These are phyloP conservation scores for Trichoplusia ni DNA, from an alignment of 1,140 invertebrate species.

Conservation along the genomic window DNA sequence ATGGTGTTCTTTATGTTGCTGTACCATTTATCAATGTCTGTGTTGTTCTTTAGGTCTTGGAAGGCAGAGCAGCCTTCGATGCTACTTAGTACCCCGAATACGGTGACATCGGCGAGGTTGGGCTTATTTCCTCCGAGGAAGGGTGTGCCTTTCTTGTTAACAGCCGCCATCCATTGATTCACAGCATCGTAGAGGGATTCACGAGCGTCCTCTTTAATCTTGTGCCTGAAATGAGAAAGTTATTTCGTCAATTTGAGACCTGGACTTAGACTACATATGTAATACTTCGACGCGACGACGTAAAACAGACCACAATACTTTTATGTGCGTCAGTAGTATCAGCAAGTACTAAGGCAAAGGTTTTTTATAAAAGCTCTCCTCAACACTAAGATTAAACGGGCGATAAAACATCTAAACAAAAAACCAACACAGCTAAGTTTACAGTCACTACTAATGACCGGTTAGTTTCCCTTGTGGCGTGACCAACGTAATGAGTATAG, in stretches of 20 bases:
- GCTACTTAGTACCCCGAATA: slow-evolving; percentile 96
- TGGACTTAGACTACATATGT: too few species aligned
- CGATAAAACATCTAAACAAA: too few species aligned
- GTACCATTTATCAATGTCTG: slow-evolving; percentile 65
- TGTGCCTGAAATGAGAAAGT: slow-evolving; percentile 83
- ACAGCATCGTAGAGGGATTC: slow-evolving; percentile 94
- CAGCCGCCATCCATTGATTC: slow-evolving; percentile 88
- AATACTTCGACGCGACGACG: too few species aligned
- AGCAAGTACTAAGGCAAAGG: too few species aligned
- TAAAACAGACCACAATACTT: too few species aligned
- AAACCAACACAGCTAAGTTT: too few species aligned
- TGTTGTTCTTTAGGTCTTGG: slow-evolving; percentile 85
- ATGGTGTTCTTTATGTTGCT: slow-evolving; percentile 61
- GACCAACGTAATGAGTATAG: too few species aligned
- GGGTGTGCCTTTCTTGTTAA: slow-evolving; percentile 86
- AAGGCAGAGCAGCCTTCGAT: slow-evolving; percentile 98
- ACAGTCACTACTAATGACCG: too few species aligned
- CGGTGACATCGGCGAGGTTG: slow-evolving; percentile 95
- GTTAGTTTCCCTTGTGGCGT: too few species aligned
- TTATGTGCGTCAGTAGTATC: too few species aligned
- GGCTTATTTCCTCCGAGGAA: slow-evolving; percentile 94
- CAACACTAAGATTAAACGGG: too few species aligned
- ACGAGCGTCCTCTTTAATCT: slow-evolving; percentile 94
- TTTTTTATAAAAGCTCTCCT: too few species aligned
- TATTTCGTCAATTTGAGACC: neutral